phyloP scores from a whole-genome alignment of 2,797 vertebrate species.

The Clarias platycephalus region DNA sequence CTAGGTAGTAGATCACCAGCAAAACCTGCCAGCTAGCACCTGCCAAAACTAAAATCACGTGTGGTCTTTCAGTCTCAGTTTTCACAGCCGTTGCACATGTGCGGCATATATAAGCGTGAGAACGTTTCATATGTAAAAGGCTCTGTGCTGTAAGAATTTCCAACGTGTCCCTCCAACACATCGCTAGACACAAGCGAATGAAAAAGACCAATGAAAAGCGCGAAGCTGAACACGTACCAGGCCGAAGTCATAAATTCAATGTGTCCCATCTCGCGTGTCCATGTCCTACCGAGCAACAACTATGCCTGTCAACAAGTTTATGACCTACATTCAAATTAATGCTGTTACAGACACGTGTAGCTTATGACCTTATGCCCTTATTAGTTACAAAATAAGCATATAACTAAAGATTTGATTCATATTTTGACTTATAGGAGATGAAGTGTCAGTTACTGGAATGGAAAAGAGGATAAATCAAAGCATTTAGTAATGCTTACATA shows the following conservation, averaged over 20 bases:
- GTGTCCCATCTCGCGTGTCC: background rate
- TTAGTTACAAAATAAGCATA: background rate
- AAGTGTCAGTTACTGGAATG: background rate
- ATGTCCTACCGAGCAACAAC: conserved; percentile 12
- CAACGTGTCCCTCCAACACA: background rate
- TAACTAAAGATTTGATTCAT: background rate
- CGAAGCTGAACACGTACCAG: conserved; percentile 15
- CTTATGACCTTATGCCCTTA: background rate
- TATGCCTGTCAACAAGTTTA: conserved; percentile 15
- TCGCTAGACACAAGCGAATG: background rate
- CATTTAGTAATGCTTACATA: background rate
- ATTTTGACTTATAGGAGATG: background rate
- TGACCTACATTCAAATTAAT: conserved; percentile 15
- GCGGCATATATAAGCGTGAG: background rate
- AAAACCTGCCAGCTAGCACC: conserved; percentile 15
- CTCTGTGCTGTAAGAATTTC: background rate
- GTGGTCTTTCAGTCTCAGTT: conserved; percentile 12
- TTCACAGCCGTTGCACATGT: background rate
- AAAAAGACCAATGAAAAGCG: background rate
- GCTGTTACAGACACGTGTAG: background rate
- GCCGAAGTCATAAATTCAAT: conserved; percentile 5
- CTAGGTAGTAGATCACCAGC: conserved; percentile 12
- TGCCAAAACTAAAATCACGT: conserved; percentile 14
- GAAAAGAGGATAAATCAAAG: background rate
- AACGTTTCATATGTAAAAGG: background rate